Evolutionary conservation across 2,113 vertebrate species (phyloP), one percentile per base, ranked within the genome.

Genomic region (Gadus macrocephalus): DNA sequence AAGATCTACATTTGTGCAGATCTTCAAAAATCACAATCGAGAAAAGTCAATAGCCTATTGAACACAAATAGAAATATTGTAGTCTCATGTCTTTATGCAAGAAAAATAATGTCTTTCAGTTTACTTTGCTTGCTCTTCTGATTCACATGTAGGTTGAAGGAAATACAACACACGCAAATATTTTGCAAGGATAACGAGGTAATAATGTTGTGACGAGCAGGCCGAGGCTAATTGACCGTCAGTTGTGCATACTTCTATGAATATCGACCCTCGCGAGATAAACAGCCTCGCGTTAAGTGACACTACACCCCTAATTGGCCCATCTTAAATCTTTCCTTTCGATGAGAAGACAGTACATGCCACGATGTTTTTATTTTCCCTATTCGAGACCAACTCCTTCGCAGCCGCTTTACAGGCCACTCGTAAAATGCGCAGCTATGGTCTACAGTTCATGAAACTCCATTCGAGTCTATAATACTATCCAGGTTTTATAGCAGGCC

Each of bases 191-290:
- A 31, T 31, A 31, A 31, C 31, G 31, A 5, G 72, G 70, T 67
- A 68, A 73, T 82, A 68, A 83, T 86, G 84, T 86, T 80, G 79
- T 74, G 79, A 85, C 70, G 69, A 31, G 31, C 5, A 31, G 31
- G 31, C 31, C 31, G 31, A 31, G 3, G 31, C 74, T 80, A 79
- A 89, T 79, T 87, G 78, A 84, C 69, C 78, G 71, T 78, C 74
- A 81, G 73, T 73, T 85, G 69, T 70, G 64, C 81, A 71, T 74
- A 78, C 74, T 61, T 80, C 78, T 69, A 61, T 81, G 85, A 76
- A 89, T 89, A 87, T 89, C 81, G 87, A 89, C 87, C 82, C 75
- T 62, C 68, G 76, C 78, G 83, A 78, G 85, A 85, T 86, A 83
- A 88, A 71, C 87, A 85, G 78, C n/a, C 77, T 80, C 73, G 59